Base-by-base conservation (phyloP, 2,888 invertebrate species). In the Athalia circularis region DNA sequence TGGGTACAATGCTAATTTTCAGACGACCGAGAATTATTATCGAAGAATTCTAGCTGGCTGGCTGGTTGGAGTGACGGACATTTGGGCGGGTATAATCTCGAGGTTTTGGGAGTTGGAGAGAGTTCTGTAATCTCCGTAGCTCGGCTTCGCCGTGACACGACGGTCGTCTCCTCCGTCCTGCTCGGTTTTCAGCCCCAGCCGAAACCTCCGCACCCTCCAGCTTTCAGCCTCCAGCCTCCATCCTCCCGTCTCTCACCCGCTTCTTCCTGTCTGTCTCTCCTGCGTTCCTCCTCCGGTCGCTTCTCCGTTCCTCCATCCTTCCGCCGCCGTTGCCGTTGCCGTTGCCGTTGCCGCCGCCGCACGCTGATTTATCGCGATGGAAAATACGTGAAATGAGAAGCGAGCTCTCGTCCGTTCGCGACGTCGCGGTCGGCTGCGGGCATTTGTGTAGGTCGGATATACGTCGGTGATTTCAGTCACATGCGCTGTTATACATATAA, bases 341-440 rank as follows among this genome's bases (percentile, higher is more conserved):
- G 29, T 29, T 29, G 29, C 29, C 29, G 29, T 86, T 86, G 87
- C 86, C 87, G 87, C 87, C 86, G 84, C 84, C 84, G 81, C 81
- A 59, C 80, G 81, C 85, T 90, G 89, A 89, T 90, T 90, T 90
- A 90, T 90, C 86, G 87, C 86, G 83, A 89, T 86, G 87, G 89
- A 90, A 88, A 88, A 86, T 88, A 89, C 85, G 87, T 88, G 88
- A 88, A 89, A 89, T 87, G 88, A 89, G 89, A 88, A 86, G 87
- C 87, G 86, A 85, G 81, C 68, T 29, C 75, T 62, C 75, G 52
- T 62, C 54, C 75, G 61, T 75, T 62, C 62, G 61, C 75, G 62
- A 48, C 48, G 15, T 52, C 48, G 47, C 43, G 59, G 59, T 29
- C 11, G 57, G 52, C 50, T 54, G 65, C 15, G 3, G 11, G 43